These are phyloP conservation scores for Tetragonula clypearis DNA, from an alignment of 1,140 invertebrate species.

Conservation along the genomic window DNA sequence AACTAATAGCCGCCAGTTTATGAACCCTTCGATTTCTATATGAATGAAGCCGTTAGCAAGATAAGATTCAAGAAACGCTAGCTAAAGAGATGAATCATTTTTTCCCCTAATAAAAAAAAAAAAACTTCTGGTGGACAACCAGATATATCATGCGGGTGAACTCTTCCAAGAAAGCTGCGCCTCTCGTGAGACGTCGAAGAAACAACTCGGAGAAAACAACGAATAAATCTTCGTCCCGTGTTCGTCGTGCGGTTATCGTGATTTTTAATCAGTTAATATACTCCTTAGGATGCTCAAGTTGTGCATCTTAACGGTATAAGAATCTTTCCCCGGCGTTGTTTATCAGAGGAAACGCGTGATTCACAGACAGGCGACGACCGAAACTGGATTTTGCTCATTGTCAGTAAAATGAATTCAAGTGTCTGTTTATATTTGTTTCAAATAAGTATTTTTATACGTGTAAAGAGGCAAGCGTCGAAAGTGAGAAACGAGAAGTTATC, in stretches of 20 bases:
- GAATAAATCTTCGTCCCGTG: constrained; percentile 28
- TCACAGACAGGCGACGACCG: neutral
- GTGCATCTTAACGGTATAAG: constrained; percentile 29
- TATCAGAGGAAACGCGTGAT: constrained; percentile 33
- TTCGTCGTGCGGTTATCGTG: constrained; percentile 35
- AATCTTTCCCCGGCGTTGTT: constrained; percentile 29
- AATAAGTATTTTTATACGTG: too few relatives aligned
- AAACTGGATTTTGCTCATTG: constrained; percentile 12
- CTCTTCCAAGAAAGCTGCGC: neutral
- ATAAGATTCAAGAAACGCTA: neutral
- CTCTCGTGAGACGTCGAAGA: neutral
- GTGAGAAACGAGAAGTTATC: too few relatives aligned
- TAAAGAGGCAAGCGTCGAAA: too few relatives aligned
- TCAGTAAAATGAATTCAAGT: neutral
- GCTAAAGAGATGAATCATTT: neutral
- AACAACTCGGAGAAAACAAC: neutral
- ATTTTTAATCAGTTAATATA: constrained; percentile 40
- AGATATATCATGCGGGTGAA: neutral
- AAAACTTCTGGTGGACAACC: too few relatives aligned
- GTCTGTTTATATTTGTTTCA: too few relatives aligned
- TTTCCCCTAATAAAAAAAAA: neutral
- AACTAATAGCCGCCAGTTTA: neutral
- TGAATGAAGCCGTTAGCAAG: neutral
- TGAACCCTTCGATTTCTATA: too few relatives aligned
- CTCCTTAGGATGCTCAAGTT: constrained; percentile 30